phyloP scores from a whole-genome alignment of 2,888 invertebrate genomes.

The Hirtodrosophila cameraria region DNA sequence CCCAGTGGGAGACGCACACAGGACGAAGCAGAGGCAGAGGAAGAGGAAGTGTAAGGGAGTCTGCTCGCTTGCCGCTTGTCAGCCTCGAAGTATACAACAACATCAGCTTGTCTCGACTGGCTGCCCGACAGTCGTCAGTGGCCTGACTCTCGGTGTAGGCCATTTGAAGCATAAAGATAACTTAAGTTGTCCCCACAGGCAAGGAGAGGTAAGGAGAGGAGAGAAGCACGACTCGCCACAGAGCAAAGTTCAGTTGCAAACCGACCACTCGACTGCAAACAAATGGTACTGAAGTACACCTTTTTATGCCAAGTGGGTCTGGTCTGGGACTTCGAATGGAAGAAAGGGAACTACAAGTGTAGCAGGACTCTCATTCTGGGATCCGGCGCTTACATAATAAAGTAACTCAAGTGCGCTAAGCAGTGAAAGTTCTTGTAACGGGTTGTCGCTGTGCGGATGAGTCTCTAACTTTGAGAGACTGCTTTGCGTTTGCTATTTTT shows the following conservation, averaged over 20 bases:
- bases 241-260: constrained; percentile 51
- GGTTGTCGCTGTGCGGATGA: constrained; percentile 36
- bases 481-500: too few relatives aligned
- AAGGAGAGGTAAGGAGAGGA: too few relatives aligned
- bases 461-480: constrained; percentile 15
- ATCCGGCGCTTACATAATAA: constrained; percentile 61
- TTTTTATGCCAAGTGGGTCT: constrained; percentile 58
- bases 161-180: constrained; percentile 72
- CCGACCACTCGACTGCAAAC: constrained; percentile 57
- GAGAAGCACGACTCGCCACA: too few relatives aligned
- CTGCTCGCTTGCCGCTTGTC: not conserved
- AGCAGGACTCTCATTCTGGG: constrained; percentile 20
- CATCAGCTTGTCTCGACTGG: constrained; percentile 58
- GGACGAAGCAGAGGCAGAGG: constrained; percentile 3
- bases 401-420: constrained; percentile 60
- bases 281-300: constrained; percentile 70
- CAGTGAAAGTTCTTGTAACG: constrained; percentile 60
- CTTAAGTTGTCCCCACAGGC: constrained; percentile 70
- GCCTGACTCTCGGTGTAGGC: constrained; percentile 51
- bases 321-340: not conserved
- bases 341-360: not conserved
- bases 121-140: constrained; percentile 54
- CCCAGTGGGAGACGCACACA: constrained; percentile 39
- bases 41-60: too few relatives aligned
- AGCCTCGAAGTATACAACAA: too few relatives aligned